Evolutionary conservation across 2,888 invertebrate genomes (phyloP), one percentile per base, ranked within the genome.

Genomic region (Sipha maydis): DNA sequence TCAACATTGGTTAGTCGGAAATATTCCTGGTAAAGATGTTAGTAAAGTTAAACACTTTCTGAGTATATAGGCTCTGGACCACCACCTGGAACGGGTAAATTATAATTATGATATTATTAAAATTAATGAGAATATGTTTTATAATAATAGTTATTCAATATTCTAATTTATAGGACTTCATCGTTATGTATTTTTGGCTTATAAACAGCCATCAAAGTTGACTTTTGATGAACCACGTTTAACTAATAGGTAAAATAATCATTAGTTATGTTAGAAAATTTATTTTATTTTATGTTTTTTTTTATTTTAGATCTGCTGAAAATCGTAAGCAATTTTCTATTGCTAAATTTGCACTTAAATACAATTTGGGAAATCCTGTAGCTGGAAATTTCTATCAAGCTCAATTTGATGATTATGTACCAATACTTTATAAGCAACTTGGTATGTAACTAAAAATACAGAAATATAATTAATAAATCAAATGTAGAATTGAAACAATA

Each of bases 301-400:
- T 96, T 61, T 61, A 3, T 61, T 61, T 61, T 25, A 61, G 90
- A 71, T 90, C 90, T 75, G 89, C 89, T 17, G 92, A 94, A 21
- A 92, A 93, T 17, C 93, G 96, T 69, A 94, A 92, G 0, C 92
- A 93, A 31, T 95, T 94, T 91, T 95, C 96, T 5, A 95, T 96
- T 83, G 93, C 92, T 79, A 93, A 94, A 56, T 96, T 98, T 91
- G 97, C 97, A 0, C 93, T 94, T 89, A 97, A 97, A 91, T 95
- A 98, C 92, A 94, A 94, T 3, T 92, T 98, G 25, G 97, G 96
- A 0, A 92, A 94, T 82, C 97, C 97, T 0, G 93, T 97, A 34
- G 97, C 97, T 85, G 97, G 96, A n/a, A 98, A 97, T 92, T 95
- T 97, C 38, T 98, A 95, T 91, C 95, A 96, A 91, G 97, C 97